Base-by-base conservation (phyloP, 1,140 invertebrate genomes). In the Trachelipus rathkii region DNA sequence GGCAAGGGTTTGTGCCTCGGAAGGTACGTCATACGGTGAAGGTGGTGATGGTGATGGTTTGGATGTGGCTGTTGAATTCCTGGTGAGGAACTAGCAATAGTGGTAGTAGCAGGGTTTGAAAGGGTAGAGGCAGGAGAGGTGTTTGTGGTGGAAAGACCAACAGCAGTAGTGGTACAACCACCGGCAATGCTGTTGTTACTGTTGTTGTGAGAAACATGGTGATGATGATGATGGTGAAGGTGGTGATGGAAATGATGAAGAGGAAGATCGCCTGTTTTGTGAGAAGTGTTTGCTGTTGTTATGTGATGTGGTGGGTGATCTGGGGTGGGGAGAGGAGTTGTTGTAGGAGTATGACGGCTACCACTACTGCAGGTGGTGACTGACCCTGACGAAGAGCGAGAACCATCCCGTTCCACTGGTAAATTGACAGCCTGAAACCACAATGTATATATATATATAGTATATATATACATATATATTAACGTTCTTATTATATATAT, bases 351-450 rank as follows among this genome's bases (percentile, higher is more conserved):
- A 75, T 79, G 78, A 76, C 75, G 77, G 79, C 78, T 75, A 78
- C 81, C 44, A 78, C 82, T 60, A 81, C 86, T 82, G 82, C 86
- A 82, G 83, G 86, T 84, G 80, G 84, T 83, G 82, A 87, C 86
- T 74, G 89, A 87, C 78, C 91, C 89, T 79, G 89, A 87, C 68
- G 90, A 90, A 78, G 89, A 89, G 74, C 89, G 87, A 76, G 90
- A 89, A 80, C 91, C 90, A 66, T 89, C 86, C 75, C 89, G 86
- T 83, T 92, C 91, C 83, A 92, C 89, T 75, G 92, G 92, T 83
- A 95, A 88, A 84, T 93, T 91, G 83, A 94, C 85, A 74, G 92
- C 90, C 92, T 94, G 84, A 24, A 87, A 83, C 33, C 79, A 72
- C 74, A 78, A 70, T 71, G 15, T n/a, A n/a, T n/a, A n/a, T n/a